Base-by-base conservation (phyloP, 2,888 invertebrate species). In the Eupeodes latifasciatus region DNA sequence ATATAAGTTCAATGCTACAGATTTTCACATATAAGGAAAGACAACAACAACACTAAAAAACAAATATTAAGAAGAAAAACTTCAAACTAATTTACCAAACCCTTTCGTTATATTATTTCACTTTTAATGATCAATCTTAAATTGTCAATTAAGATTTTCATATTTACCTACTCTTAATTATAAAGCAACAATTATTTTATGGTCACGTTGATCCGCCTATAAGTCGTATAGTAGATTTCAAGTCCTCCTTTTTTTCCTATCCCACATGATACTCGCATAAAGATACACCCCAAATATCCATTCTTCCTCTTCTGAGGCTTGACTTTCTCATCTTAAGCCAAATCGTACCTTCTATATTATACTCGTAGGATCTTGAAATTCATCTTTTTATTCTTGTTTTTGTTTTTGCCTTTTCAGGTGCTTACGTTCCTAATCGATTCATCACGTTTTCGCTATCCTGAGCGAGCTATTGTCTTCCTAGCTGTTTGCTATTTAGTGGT, bases 401-500 rank as follows among this genome's bases (percentile, higher is more conserved):
- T 47, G 4, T 67, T 78, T 88, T 57, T 72, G 27, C 11, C 79
- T 53, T 88, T 76, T 53, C 91, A 94, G 96, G 93, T 98, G 81
- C 95, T 98, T 90, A 99, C 99, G 10, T 99, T 98, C 93, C 95
- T 98, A 88, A 97, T 99, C 90, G 99, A 99, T 93, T 98, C 98
- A 84, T 97, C 98, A 91, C 95, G 99, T 91, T 99, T 99, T 94
- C 96, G 98, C 61, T 99, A 99, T 94, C 99, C 99, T 12, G 99
- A 99, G 94, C 95, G 99, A 90, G 99, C 99, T 3, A 99, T 99
- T 86, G 98, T 99, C 91, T 99, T 99, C 93, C 94, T 99, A 81
- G 98, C 99, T 19, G 96, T 98, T 6, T 99, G 99, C 93, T 99
- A 99, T 93, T 95, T 99, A 91, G 97, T 99, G 95, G 98, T 99